These are phyloP conservation scores for Oophaga sylvatica DNA, from an alignment of 2,797 vertebrate genomes.

Conservation along the genomic window DNA sequence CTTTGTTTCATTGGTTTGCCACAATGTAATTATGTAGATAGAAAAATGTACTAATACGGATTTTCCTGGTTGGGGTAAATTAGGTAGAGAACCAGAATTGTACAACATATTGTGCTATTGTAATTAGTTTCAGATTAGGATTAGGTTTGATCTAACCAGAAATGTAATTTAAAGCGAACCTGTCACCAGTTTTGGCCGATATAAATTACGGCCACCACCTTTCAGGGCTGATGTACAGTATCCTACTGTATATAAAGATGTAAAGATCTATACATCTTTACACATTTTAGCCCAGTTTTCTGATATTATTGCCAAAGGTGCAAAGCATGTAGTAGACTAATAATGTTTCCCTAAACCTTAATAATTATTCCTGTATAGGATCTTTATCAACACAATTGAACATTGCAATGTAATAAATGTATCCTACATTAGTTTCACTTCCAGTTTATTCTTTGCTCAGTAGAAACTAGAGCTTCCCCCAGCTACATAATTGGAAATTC, in stretches of 20 bases:
- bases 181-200: too few species aligned
- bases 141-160: too few species aligned
- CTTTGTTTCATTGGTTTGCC: not conserved
- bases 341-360: not conserved
- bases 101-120: too few species aligned
- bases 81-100: too few species aligned
- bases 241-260: too few species aligned
- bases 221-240: too few species aligned
- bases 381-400: not conserved
- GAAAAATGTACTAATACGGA: too few species aligned
- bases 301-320: not conserved
- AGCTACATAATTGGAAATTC: conserved; percentile 11
- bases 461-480: not conserved
- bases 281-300: not conserved
- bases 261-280: not conserved
- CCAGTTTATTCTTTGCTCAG: not conserved
- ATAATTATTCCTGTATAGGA: not conserved
- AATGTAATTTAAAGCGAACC: too few species aligned
- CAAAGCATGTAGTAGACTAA: not conserved
- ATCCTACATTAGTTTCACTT: not conserved
- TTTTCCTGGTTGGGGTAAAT: too few species aligned
- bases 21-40: too few species aligned
- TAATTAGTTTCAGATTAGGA: too few species aligned
- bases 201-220: too few species aligned
- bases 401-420: not conserved